Evolutionary conservation across 2,888 invertebrate genomes (phyloP).

Genomic region (Andricus quercusramuli): DNA sequence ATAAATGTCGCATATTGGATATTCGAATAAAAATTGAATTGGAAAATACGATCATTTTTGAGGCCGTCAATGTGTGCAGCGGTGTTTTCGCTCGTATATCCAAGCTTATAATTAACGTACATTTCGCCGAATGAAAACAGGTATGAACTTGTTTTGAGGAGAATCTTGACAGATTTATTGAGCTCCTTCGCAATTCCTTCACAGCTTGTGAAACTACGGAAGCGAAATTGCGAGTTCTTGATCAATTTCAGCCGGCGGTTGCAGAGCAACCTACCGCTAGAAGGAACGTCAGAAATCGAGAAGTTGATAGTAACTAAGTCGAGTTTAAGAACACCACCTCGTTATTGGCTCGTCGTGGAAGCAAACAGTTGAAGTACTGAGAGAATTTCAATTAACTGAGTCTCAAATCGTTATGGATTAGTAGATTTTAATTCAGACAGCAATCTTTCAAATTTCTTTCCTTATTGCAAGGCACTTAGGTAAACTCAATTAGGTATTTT

Average conservation of each 20-base stretch:
- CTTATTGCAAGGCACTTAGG: no score
- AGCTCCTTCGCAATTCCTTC: not conserved
- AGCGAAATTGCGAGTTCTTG: conserved; percentile 10
- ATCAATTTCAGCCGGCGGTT: conserved; percentile 23
- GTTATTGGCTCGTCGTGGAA: not conserved
- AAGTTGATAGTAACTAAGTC: not conserved
- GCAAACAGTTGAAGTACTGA: not conserved
- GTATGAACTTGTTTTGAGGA: not conserved
- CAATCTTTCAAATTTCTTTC: not conserved
- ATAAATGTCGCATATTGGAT: no score
- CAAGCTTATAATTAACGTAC: not conserved
- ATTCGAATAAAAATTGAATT: not conserved
- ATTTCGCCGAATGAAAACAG: not conserved
- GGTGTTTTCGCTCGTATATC: not conserved
- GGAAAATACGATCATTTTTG: not conserved
- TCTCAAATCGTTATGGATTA: not conserved
- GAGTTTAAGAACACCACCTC: not conserved
- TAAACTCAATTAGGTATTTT: no score
- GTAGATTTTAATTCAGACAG: not conserved
- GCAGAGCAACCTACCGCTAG: not conserved
- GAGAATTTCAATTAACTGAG: not conserved
- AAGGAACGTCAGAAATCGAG: conserved; percentile 6
- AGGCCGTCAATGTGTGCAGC: not conserved
- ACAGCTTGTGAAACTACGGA: not conserved
- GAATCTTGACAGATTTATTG: conserved; percentile 1